These are phyloP conservation scores for Triops longicaudatus DNA, from an alignment of 1,140 invertebrate species.

Conservation along the genomic window DNA sequence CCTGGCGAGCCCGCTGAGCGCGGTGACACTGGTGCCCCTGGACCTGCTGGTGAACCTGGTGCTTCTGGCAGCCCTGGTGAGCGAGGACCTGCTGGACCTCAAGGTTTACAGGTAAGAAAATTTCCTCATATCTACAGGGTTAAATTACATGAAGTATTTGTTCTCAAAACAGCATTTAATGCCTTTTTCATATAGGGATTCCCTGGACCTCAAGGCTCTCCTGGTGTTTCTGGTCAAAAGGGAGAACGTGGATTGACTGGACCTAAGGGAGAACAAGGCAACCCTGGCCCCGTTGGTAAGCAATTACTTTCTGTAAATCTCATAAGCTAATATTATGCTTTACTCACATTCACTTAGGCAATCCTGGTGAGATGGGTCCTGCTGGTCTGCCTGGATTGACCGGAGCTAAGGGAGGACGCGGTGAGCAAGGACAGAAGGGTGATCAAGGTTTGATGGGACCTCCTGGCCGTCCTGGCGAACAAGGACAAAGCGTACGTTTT, in stretches of 20 bases:
- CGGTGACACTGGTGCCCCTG: constrained; percentile 29
- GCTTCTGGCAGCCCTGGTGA: constrained; percentile 59
- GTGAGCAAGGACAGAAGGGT: constrained; percentile 62
- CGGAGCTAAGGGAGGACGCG: constrained; percentile 62
- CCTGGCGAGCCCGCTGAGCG: constrained; percentile 30
- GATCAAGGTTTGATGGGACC: constrained; percentile 62
- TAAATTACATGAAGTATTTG: background rate
- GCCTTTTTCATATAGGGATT: constrained; percentile 41
- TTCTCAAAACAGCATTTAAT: background rate
- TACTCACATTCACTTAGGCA: constrained; percentile 33
- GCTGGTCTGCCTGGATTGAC: constrained; percentile 51
- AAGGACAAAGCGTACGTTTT: constrained; percentile 50
- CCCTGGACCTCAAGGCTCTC: constrained; percentile 54
- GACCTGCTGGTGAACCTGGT: constrained; percentile 52
- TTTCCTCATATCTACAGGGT: background rate
- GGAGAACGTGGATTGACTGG: constrained; percentile 61
- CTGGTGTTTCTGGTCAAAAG: constrained; percentile 59
- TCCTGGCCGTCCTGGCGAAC: constrained; percentile 60
- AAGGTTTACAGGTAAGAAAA: constrained; percentile 38
- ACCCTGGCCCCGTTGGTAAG: constrained; percentile 22
- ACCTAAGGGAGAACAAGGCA: constrained; percentile 61
- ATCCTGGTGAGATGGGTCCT: constrained; percentile 50
- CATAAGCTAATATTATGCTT: background rate
- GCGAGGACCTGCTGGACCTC: constrained; percentile 49
- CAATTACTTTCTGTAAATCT: background rate